Percentiles rank a stretch among this genome's conserved stretches.
Evolutionary conservation across 2,113 vertebrate genomes (phyloP).

Genomic region (Pandion haliaetus): DNA sequence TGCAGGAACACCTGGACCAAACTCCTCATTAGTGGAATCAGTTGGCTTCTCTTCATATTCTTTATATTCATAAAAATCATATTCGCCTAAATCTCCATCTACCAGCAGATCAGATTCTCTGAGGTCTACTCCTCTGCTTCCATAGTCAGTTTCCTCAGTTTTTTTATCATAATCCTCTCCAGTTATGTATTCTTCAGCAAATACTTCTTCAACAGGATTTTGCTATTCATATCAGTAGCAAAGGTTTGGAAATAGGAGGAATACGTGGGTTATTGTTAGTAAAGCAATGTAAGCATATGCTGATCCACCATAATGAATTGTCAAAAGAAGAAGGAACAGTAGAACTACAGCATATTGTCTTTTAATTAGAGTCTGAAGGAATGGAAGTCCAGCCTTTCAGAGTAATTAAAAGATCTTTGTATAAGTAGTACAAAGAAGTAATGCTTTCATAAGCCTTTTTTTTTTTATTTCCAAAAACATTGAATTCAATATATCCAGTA

Average conservation of each 20-base stretch:
- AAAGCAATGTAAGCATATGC: slow-evolving; percentile 77
- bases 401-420: slow-evolving; percentile 70
- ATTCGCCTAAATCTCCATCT: slow-evolving; percentile 90
- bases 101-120: slow-evolving; percentile 91
- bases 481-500: slow-evolving; percentile 41
- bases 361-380: slow-evolving; percentile 68
- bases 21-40: slow-evolving; percentile 79
- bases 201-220: slow-evolving; percentile 90
- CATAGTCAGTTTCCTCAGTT: slow-evolving; percentile 77
- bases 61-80: slow-evolving; percentile 92
- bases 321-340: slow-evolving; percentile 32
- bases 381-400: slow-evolving; percentile 37
- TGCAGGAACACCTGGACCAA: slow-evolving; percentile 93
- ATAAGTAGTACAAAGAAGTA: slow-evolving; percentile 56
- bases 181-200: slow-evolving; percentile 85
- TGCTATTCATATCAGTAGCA: slow-evolving; percentile 76
- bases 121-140: slow-evolving; percentile 86
- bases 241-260: slow-evolving; percentile 79
- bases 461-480: not conserved
- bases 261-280: slow-evolving; percentile 85
- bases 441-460: slow-evolving; percentile 31
- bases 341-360: slow-evolving; percentile 50
- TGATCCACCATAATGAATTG: slow-evolving; percentile 61
- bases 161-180: slow-evolving; percentile 84
- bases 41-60: slow-evolving; percentile 82